Evolutionary conservation across 2,888 invertebrate genomes (phyloP), one percentile per base, ranked within the genome.

Genomic region (Coremacera marginata): DNA sequence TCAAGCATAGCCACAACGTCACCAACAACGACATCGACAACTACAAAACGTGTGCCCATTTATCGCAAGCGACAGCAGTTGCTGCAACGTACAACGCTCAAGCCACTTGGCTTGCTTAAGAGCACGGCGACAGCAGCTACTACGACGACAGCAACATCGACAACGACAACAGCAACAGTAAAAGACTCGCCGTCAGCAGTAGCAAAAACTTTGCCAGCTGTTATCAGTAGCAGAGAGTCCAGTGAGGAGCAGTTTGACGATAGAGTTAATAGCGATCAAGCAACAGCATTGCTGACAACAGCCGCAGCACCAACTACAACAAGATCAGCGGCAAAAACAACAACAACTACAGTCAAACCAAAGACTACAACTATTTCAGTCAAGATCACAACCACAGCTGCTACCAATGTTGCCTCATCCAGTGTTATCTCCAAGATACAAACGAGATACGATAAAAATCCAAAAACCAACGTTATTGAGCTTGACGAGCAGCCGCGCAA

Each of bases 41-140:
- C 83, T 34, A 88, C 88, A 14, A 88, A 87, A 22, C 85, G 88
- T 9, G 75, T 87, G 80, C 86, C 88, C 4, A 78, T 87, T 8
- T 88, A 88, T 81, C 87, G 87, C 77, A 87, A 87, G 80, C 83
- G 87, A 7, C 83, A 85, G 31, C 86, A 86, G 70, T 82, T 84
- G 34, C 85, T 85, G 67, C 76, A 84, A 63, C 83, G 88, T 22
- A 84, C 87, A 1, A 86, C 88, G 0, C 72, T 88, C 0, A 85
- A 83, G 67, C 84, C 88, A 4, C 81, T 83, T 11, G 82, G 82
- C 3, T 78, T 82, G 8, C 82, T 84, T 3, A 88, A 86, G 70
- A 77, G 82, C 19, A 70, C 82, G 0, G 31, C 70, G 3, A 71
- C 79, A 34, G 75, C 72, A 2, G 68, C 81, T 0, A 77, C 78